A percentile compares a stretch with the other conserved stretches of the same genome.
Evolutionary conservation across 2,113 vertebrate genomes (phyloP).

Genomic region (Vimba vimba): DNA sequence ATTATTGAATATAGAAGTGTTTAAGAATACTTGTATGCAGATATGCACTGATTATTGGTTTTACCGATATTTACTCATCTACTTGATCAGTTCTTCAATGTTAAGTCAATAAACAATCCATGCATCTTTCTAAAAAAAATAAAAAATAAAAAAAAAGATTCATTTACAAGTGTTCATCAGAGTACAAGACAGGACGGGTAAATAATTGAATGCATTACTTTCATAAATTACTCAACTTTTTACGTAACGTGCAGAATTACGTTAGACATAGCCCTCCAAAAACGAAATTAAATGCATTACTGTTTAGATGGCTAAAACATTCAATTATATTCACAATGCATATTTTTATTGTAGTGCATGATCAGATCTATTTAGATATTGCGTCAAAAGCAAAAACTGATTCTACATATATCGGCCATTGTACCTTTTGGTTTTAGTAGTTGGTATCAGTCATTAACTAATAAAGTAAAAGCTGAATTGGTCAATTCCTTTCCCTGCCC

Average conservation of each 20-base stretch:
- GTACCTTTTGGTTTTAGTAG: neutral
- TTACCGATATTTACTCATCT: neutral
- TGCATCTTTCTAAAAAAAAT: neutral
- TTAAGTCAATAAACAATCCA: neutral
- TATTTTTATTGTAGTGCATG: neutral
- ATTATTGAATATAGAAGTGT: neutral
- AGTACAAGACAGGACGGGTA: too few species aligned
- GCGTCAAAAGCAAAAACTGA: neutral
- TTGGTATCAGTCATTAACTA: neutral
- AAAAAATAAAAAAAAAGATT: too few species aligned
- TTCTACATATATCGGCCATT: neutral
- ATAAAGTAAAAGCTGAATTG: neutral
- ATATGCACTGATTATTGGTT: neutral
- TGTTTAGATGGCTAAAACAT: neutral
- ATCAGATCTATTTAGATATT: neutral
- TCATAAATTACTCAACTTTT: neutral
- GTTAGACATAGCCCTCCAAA: too few species aligned
- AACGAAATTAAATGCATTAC: neutral
- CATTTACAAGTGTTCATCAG: too few species aligned
- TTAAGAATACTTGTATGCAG: neutral
- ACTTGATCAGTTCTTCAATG: neutral
- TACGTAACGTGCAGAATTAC: neutral
- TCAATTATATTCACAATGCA: neutral
- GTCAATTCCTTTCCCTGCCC: neutral
- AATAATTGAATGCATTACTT: neutral